Evolutionary conservation across 2,113 vertebrate species (phyloP).

Genomic region (Myodes glareolus): DNA sequence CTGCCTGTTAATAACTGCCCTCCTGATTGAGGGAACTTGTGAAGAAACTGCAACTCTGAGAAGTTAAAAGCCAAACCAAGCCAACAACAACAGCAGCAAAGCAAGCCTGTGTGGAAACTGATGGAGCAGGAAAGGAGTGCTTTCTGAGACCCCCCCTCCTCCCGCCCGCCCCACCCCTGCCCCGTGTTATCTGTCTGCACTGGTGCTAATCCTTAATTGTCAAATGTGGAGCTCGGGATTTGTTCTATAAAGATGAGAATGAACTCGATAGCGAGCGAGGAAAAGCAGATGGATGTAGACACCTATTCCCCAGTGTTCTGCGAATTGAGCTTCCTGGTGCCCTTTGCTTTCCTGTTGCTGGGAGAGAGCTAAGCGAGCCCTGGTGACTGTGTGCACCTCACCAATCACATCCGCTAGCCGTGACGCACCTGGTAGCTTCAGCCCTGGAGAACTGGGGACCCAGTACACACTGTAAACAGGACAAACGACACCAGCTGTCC

Average conservation of each 20-base stretch:
- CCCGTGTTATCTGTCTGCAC: background rate
- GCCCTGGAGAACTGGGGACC: background rate
- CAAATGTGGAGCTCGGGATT: background rate
- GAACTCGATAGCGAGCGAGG: background rate
- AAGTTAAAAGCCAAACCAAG: background rate
- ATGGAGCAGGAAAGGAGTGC: background rate
- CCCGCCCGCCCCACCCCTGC: too few relatives aligned
- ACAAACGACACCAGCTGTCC: background rate
- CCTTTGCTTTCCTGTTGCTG: conserved; percentile 14
- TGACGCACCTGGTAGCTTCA: background rate
- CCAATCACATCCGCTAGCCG: background rate
- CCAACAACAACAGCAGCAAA: background rate
- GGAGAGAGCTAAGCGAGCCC: background rate
- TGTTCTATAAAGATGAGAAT: background rate
- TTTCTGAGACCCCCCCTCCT: background rate
- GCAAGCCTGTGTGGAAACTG: background rate
- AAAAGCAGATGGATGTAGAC: background rate
- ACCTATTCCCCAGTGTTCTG: background rate
- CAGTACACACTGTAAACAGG: background rate
- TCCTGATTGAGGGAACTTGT: background rate
- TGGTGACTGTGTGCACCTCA: accelerated
- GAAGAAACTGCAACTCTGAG: background rate
- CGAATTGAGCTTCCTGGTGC: accelerated
- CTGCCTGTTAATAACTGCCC: background rate
- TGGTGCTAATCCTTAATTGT: background rate